Base-by-base conservation (phyloP, 2,113 vertebrate genomes). In the Zeus faber region DNA sequence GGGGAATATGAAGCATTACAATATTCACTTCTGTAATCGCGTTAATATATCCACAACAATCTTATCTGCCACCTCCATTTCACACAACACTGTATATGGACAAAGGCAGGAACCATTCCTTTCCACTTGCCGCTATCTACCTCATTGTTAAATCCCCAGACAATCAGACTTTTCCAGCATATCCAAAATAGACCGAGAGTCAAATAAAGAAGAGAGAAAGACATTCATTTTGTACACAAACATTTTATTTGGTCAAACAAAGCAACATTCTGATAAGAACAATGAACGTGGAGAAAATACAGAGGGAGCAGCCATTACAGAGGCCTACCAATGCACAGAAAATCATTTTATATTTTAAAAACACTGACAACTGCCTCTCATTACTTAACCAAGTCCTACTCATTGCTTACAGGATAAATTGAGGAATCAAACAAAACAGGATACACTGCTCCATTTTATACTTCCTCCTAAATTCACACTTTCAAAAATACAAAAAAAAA, bases 171-270 rank as follows among this genome's bases (percentile, higher is more conserved):
- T n/a, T n/a, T n/a, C n/a, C n/a, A n/a, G n/a, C n/a, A n/a, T n/a
- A n/a, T n/a, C n/a, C n/a, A n/a, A n/a, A n/a, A n/a, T n/a, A n/a
- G n/a, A n/a, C n/a, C n/a, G n/a, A n/a, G n/a, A n/a, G 40, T 20
- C 1, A 43, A 43, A 21, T 21, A 21, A 44, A 22, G 7, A 16
- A 21, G 33, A 5, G 6, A 37, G n/a, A 37, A 37, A 37, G 1
- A 14, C 33, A 37, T n/a, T n/a, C n/a, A 16, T 93, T 95, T 94
- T 94, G 89, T 98, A 97, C 93, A 97, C 90, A 97, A 98, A 93
- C 67, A 88, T 77, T 98, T 99, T 97, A 98, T 97, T 98, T 87
- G 72, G 85, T 92, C 91, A 94, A 95, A 93, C 93, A 92, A 89
- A 89, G 80, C 86, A 93, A 93, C 85, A 88, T 87, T 85, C 90